These are phyloP conservation scores for Brachypteracias leptosomus DNA, from an alignment of 2,113 vertebrate species.

Conservation along the genomic window DNA sequence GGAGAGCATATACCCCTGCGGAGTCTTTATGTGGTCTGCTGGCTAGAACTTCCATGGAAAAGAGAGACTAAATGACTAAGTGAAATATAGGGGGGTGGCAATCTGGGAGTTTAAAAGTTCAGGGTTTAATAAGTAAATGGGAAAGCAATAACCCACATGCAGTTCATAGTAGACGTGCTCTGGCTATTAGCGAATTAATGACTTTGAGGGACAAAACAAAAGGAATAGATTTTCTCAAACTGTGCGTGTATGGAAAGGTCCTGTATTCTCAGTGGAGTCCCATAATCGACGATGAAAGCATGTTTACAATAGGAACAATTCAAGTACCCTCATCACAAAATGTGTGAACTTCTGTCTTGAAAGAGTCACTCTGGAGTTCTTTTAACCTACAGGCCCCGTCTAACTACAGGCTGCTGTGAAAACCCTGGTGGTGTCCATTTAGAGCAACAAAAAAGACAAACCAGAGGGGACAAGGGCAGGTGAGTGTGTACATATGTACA, in stretches of 20 bases:
- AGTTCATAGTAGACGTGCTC: not conserved
- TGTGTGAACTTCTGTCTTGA: not conserved
- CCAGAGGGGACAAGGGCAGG: not conserved
- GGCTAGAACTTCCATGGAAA: constrained; percentile 23
- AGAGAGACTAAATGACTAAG: not conserved
- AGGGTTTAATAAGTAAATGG: constrained; percentile 20
- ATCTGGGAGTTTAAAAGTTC: constrained; percentile 48
- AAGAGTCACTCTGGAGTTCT: not conserved
- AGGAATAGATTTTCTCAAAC: not conserved
- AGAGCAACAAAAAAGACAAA: not conserved
- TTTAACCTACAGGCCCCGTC: not conserved
- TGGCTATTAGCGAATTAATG: not conserved
- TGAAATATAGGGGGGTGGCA: not conserved
- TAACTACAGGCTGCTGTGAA: not conserved
- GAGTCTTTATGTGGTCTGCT: constrained; percentile 42
- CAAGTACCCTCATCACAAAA: not conserved
- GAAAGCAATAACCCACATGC: not conserved
- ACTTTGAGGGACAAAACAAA: not conserved
- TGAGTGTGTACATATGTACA: not conserved
- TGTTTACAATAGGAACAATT: not conserved
- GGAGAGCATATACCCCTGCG: not conserved
- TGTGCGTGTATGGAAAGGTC: not conserved
- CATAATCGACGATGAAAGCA: not conserved
- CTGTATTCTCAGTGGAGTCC: not conserved
- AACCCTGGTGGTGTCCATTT: not conserved